Evolutionary conservation across 2,113 vertebrate genomes (phyloP), one percentile per base, ranked within the genome.

Genomic region (Tympanuchus pallidicinctus): DNA sequence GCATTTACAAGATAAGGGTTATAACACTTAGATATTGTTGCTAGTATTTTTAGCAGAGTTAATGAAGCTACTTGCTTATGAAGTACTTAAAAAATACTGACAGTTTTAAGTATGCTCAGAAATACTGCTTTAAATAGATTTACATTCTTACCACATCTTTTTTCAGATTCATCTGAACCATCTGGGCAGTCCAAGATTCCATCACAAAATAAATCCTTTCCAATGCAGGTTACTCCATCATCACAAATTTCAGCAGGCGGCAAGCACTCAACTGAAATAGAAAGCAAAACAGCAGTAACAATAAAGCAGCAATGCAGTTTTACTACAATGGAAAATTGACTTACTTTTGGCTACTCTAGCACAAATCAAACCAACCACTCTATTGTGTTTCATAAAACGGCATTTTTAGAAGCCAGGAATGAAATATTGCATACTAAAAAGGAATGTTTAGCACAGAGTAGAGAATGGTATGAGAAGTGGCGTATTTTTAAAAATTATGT

Each of bases 101-200:
- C 22, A 67, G 3, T 12, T 47, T 75, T 54, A 78, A 84, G 8
- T 27, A 60, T 4, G 9, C 61, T 82, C 79, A 27, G 45, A 73
- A 59, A 48, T 4, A 43, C 15, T 71, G 43, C 70, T 91, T 85
- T 70, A 71, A 34, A 73, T 8, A 22, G 22, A 5, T 90, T 90
- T 48, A 25, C 19, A 77, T 79, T 92, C 98, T 98, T 97, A 98
- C 98, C 98, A 94, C 98, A 98, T 47, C 17, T 78, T 69, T 81
- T 82, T 74, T 67, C 87, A 59, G 94, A 92, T 97, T 98, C 98
- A 90, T 98, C 98, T n/a, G 97, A 98, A 69, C 96, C 94, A 90
- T 98, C 97, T 1, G 92, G 95, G 59, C 98, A 98, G 74, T 98
- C 63, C 25, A 71, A 64, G 60, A 97, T 93, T 93, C 98, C 98